Evolutionary conservation across 2,888 invertebrate genomes (phyloP), one percentile per base, ranked within the genome.

Genomic region (Polyploca ridens): DNA sequence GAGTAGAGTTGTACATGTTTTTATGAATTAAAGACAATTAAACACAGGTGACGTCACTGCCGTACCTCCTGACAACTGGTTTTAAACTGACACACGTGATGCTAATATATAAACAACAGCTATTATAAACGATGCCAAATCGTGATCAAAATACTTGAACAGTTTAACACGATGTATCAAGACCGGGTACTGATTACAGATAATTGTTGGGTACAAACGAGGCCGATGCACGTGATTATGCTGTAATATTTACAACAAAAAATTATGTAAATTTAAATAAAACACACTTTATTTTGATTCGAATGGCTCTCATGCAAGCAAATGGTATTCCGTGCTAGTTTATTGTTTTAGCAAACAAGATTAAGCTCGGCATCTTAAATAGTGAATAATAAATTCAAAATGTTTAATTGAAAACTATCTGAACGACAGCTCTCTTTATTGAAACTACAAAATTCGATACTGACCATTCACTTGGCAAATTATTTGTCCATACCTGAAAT

Each of bases 1-100:
- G 33, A 27, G 33, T 33, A 33, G 33, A 33, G 14, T 6, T 33
- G 14, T n/a, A 33, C 0, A 27, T 4, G 27, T 58, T 61, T 59
- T 41, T 41, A 61, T 61, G 41, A 41, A 44, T 41, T 19, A n/a
- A 35, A 59, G 13, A 27, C 61, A 61, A 61, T 61, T 61, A 41
- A 41, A 41, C 19, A 3, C 27, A 13, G n/a, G 13, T 61, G 61
- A 61, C 61, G 27, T 41, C 61, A 61, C 7, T 7, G 49, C 5
- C 38, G 10, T 19, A 38, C 38, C 41, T 38, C 27, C 54, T 19
- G 61, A 38, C 59, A 59, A 60, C 61, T 61, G 44, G 61, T 61
- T 61, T 2, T 5, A 46, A 5, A n/a, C 19, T 10, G 11, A 44
- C 61, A 61, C 61, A 41, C 41, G 41, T 14, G 41, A 41, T 35